Evolutionary conservation across 2,888 invertebrate species (phyloP), one percentile per base, ranked within the genome.

Genomic region (Lumbricus terrestris): DNA sequence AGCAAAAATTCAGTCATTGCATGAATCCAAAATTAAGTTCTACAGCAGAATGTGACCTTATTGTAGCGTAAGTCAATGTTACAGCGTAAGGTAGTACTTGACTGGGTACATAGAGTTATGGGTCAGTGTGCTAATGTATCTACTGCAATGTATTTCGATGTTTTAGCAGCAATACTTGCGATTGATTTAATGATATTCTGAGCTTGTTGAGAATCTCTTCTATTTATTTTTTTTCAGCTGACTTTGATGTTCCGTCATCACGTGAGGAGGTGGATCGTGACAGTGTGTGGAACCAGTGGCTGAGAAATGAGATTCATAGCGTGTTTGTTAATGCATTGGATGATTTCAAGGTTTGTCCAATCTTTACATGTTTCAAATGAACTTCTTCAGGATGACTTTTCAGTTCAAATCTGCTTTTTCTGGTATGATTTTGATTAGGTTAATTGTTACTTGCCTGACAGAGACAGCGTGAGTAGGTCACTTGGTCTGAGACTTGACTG

Each of bases 181-280:
- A n/a, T n/a, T 11, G 11, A 8, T 69, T 69, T n/a, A n/a, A n/a
- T n/a, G n/a, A n/a, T n/a, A n/a, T 69, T 69, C 69, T 69, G 69
- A 69, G 69, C 69, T n/a, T 69, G 69, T 69, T 69, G 69, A 69
- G 11, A n/a, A n/a, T 69, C 8, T 11, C 29, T 88, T 88, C 29
- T 91, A 38, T n/a, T n/a, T n/a, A n/a, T n/a, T 91, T 90, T 33
- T 47, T 88, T 91, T 5, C 92, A 94, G 95, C 94, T 91, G 95
- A 95, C 92, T 95, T 95, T 94, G 95, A 95, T 91, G 94, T 95
- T 8, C 95, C 95, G 0, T 95, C 95, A 18, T 95, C 95, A 82
- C 93, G 95, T 90, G 95, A 95, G 91, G 95, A 95, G 90, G 94
- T 95, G 11, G 94, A 94, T 90, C 91, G 93, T 38, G 95, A 95